Conservation (phyloP, 37 sponge, comb jelly and placozoan genomes). For the Axinella damicornis region DNA sequence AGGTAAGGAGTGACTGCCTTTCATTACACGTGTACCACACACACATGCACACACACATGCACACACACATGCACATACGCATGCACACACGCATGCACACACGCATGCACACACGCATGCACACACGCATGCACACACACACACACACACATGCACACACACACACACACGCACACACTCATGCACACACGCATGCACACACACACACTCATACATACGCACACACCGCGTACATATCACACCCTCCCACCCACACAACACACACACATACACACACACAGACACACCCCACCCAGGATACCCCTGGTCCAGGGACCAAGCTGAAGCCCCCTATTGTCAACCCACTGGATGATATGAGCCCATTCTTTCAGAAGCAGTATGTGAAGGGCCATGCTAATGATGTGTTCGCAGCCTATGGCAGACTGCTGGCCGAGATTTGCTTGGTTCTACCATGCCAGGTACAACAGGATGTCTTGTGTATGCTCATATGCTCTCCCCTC, state of each 20-base stretch:
- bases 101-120: not conserved
- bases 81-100: not conserved
- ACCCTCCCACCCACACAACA: not conserved
- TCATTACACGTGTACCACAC: too few relatives aligned
- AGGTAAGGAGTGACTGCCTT: constrained; percentile 53
- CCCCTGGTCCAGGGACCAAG: not conserved
- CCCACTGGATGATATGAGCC: constrained; percentile 70
- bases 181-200: not conserved
- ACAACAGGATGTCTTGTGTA: not conserved
- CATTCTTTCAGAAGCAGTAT: constrained; percentile 88
- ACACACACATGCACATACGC: not conserved
- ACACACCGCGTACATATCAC: not conserved
- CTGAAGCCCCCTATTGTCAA: not conserved
- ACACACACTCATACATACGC: not conserved
- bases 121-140: not conserved
- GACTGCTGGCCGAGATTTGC: constrained; percentile 75
- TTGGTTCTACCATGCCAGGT: constrained; percentile 77
- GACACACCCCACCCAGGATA: not conserved
- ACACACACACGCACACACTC: too few relatives aligned
- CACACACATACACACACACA: constrained; percentile 4
- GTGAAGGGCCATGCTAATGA: constrained; percentile 74
- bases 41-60: not conserved
- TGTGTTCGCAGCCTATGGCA: constrained; percentile 71
- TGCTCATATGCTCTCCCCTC: not conserved
- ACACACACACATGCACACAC: constrained; percentile 5